These are phyloP conservation scores for Actinemys pallida DNA, from an alignment of 2,113 vertebrate species.

Conservation along the genomic window DNA sequence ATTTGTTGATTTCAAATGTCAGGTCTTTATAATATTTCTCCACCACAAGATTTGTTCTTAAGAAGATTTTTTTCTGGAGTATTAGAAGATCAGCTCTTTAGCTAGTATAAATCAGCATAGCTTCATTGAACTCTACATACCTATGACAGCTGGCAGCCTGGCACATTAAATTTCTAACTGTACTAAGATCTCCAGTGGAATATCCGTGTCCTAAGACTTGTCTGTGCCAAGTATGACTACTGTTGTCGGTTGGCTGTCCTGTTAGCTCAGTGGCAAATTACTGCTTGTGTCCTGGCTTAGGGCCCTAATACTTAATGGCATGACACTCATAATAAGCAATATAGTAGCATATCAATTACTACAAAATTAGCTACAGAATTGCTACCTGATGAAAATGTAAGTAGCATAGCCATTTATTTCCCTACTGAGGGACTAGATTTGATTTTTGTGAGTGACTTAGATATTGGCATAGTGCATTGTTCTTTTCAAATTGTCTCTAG, in stretches of 20 bases:
- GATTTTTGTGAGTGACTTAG: conserved; percentile 53
- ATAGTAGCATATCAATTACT: conserved; percentile 52
- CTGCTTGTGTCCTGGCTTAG: background rate
- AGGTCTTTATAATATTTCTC: background rate
- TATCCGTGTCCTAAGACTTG: background rate
- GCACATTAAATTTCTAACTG: background rate
- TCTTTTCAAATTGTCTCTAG: conserved; percentile 47
- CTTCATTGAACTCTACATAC: background rate
- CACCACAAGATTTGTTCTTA: background rate
- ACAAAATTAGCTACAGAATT: conserved; percentile 42
- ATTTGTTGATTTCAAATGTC: background rate
- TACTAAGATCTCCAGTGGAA: background rate
- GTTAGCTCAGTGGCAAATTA: conserved; percentile 8
- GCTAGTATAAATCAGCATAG: background rate
- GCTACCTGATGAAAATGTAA: conserved; percentile 52
- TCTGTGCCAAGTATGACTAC: conserved; percentile 5
- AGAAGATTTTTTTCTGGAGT: background rate
- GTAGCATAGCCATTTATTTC: conserved; percentile 30
- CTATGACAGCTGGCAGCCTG: background rate
- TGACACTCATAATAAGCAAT: conserved; percentile 35
- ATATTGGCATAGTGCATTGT: conserved; percentile 25
- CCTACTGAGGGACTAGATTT: conserved; percentile 47
- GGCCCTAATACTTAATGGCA: conserved; percentile 1
- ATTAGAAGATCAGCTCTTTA: background rate
- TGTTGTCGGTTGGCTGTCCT: background rate